These are phyloP conservation scores for Hartigia nigra DNA, from an alignment of 2,888 invertebrate species.

Conservation along the genomic window DNA sequence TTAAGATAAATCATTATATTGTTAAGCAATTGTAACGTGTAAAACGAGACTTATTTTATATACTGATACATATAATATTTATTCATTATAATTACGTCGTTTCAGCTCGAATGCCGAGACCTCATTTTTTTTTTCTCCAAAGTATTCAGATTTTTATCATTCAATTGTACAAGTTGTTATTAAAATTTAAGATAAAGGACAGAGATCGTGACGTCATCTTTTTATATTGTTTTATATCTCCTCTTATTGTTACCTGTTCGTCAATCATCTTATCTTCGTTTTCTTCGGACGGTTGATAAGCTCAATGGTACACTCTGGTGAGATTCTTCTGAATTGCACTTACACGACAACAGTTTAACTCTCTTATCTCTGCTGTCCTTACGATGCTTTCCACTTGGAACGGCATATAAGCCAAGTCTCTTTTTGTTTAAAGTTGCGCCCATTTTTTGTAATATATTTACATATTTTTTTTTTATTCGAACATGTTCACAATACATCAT, in stretches of 20 bases:
- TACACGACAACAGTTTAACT: not conserved
- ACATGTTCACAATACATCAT: not conserved
- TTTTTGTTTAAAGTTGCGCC: not conserved
- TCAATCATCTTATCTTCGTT: not conserved
- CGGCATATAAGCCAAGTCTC: not conserved
- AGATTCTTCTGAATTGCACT: not conserved
- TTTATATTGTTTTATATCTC: not conserved
- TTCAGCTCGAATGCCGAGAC: not conserved
- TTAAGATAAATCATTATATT: not conserved
- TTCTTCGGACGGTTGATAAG: not conserved
- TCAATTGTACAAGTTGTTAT: not conserved
- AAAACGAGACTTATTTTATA: slow-evolving; percentile 7
- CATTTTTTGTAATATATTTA: not conserved
- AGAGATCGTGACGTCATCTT: not conserved
- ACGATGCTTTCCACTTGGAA: not conserved
- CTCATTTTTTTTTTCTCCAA: not conserved
- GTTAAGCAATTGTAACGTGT: slow-evolving; percentile 1
- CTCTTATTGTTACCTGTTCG: not conserved
- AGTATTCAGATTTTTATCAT: not conserved
- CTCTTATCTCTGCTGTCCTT: not conserved
- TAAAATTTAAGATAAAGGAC: not conserved
- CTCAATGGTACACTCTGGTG: not conserved
- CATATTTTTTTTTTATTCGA: not conserved
- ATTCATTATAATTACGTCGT: slow-evolving; percentile 2
- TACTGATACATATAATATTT: slow-evolving; percentile 5